Base-by-base conservation (phyloP, 2,797 vertebrate species). In the Ceryle rudis region DNA sequence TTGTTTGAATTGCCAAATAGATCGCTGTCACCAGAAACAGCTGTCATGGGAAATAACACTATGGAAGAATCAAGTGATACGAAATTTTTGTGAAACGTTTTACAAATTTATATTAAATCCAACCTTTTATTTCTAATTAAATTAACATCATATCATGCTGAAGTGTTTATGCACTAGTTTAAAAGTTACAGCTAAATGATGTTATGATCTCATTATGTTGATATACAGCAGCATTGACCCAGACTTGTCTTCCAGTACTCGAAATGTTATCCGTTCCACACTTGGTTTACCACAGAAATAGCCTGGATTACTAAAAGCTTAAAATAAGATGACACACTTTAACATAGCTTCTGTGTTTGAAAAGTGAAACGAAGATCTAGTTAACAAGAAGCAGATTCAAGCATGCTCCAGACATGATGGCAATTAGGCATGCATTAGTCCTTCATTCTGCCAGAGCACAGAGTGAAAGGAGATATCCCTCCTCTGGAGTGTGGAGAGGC, bases 331-430 rank as follows among this genome's bases (percentile, higher is more conserved):
- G 64, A 79, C 57, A 47, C 3, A 2, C 26, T 91, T 86, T 46
- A 89, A 42, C n/a, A 42, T 23, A 7, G 9, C 17, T 90, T 58
- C 85, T 77, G 35, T 62, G 14, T 57, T 95, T 96, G 62, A 66
- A 93, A 60, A 23, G 51, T 41, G 19, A 26, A 49, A 3, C 70
- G 81, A n/a, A 4, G 33, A 39, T 55, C 86, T 79, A 29, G 44
- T 78, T 94, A 94, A 95, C 66, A 81, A 95, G 93, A 95, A 95
- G 70, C 94, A 96, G 80, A 84, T 49, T 73, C 91, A 55, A 57
- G 73, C 35, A 15, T n/a, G 70, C 46, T 67, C 29, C 82, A 84
- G 91, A 57, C 66, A 55, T 9, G 2, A 64, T 73, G 90, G 37
- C 47, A 92, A 46, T 86, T 86, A 86, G 23, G n/a, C 19, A 15